Evolutionary conservation across 2,888 invertebrate species (phyloP).

Genomic region (Alviniconcha strummeri): DNA sequence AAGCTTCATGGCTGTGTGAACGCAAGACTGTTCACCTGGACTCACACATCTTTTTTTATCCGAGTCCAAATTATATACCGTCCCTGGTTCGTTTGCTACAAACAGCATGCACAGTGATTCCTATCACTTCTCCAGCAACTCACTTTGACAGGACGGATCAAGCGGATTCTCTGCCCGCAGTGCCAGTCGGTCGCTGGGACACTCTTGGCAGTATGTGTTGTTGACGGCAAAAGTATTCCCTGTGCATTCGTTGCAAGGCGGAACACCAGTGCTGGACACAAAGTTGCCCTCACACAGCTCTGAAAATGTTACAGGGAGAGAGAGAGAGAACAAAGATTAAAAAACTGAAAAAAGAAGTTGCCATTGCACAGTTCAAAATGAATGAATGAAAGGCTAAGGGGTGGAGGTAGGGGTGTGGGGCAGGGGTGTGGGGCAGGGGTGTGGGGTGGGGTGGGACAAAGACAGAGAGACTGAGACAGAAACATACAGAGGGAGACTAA

Average conservation of each 20-base stretch:
- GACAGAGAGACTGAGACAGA: not conserved
- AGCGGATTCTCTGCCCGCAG: conserved; percentile 36
- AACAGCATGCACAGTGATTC: too few relatives aligned
- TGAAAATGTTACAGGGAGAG: not conserved
- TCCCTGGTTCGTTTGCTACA: too few relatives aligned
- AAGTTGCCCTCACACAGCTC: conserved; percentile 38
- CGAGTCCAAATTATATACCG: too few relatives aligned
- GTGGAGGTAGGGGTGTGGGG: too few relatives aligned
- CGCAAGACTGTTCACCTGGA: too few relatives aligned
- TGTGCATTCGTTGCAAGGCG: conserved; percentile 42
- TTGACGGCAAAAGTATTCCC: conserved; percentile 41
- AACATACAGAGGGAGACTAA: not conserved
- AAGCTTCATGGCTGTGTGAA: too few relatives aligned
- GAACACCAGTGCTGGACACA: conserved; percentile 35
- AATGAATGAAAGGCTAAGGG: not conserved
- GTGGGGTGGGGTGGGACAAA: not conserved
- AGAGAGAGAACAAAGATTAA: too few relatives aligned
- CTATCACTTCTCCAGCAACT: not conserved
- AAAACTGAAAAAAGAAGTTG: too few relatives aligned
- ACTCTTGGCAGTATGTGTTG: conserved; percentile 34
- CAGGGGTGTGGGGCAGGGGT: too few relatives aligned
- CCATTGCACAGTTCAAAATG: not conserved
- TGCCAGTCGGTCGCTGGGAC: conserved; percentile 34
- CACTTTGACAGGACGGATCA: conserved; percentile 32
- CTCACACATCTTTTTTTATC: too few relatives aligned